These are phyloP conservation scores for Eremophila alpestris DNA, from an alignment of 2,797 vertebrate genomes.

Conservation along the genomic window DNA sequence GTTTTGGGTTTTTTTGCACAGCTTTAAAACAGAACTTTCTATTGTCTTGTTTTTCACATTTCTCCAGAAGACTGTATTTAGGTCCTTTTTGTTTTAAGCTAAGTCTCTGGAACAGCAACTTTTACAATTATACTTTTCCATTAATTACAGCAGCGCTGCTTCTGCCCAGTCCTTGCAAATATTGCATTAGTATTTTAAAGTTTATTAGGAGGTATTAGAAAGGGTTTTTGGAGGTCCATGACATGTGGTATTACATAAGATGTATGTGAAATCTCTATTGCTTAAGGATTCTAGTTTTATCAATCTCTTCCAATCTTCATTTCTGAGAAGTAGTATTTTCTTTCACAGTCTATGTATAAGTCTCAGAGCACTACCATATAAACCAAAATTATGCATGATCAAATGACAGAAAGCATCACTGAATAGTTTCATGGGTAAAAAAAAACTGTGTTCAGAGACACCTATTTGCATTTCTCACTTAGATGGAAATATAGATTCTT, in stretches of 20 bases:
- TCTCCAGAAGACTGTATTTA: neutral
- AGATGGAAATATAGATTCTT: neutral
- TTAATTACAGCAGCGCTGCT: neutral
- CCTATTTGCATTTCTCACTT: neutral
- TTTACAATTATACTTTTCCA: neutral
- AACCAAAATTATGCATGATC: neutral
- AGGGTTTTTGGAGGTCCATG: neutral
- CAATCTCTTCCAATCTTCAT: neutral
- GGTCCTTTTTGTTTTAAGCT: neutral
- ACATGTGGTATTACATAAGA: accelerated
- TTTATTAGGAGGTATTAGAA: neutral
- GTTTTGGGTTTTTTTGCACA: neutral
- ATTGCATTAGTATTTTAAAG: neutral
- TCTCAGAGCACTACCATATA: neutral
- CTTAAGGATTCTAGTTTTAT: neutral
- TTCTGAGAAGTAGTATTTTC: neutral
- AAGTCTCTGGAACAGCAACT: neutral
- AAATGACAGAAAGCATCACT: neutral
- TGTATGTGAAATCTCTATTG: neutral
- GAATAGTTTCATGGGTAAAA: neutral
- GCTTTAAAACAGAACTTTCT: neutral
- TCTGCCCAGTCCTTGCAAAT: neutral
- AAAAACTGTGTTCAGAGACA: neutral
- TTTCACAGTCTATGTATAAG: neutral
- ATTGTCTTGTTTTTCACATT: neutral